phyloP scores from a whole-genome alignment of 2,113 vertebrate species.

The Hucho hucho region DNA sequence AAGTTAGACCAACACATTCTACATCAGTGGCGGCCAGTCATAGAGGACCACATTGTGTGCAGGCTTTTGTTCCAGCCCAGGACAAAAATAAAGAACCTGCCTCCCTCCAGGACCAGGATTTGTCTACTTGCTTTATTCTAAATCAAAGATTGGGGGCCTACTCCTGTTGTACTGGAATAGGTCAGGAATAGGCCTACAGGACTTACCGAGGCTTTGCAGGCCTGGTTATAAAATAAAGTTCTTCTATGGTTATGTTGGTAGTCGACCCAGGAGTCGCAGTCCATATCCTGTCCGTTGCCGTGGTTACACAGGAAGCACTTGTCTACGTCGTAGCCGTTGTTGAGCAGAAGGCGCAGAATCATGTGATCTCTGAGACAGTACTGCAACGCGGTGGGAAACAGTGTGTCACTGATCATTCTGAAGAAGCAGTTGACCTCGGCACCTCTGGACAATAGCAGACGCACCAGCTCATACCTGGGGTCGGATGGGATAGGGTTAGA shows the following conservation, averaged over 20 bases:
- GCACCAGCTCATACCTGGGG: constrained; percentile 76
- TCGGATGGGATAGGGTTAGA: not conserved
- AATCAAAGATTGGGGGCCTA: too few species aligned
- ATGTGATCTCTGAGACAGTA: constrained; percentile 79
- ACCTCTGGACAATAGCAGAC: constrained; percentile 75
- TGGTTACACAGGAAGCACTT: constrained; percentile 87
- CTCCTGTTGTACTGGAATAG: not conserved
- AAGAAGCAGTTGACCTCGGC: constrained; percentile 88
- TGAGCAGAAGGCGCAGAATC: constrained; percentile 85
- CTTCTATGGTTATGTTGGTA: constrained; percentile 16
- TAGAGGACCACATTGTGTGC: too few species aligned
- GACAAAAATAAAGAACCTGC: too few species aligned
- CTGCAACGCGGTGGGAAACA: constrained; percentile 84
- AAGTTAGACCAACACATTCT: too few species aligned
- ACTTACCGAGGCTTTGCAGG: constrained; percentile 57
- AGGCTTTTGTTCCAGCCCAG: too few species aligned
- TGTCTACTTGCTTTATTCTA: too few species aligned
- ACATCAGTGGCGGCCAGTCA: too few species aligned
- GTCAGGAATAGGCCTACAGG: not conserved
- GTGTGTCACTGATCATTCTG: constrained; percentile 75
- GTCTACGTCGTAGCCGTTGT: constrained; percentile 79
- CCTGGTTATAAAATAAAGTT: constrained; percentile 29
- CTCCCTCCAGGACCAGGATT: too few species aligned
- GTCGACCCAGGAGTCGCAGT: constrained; percentile 66
- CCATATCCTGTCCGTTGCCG: constrained; percentile 70